Conservation (phyloP, 2,888 invertebrate genomes). For the Pyrrhosoma nymphula region DNA sequence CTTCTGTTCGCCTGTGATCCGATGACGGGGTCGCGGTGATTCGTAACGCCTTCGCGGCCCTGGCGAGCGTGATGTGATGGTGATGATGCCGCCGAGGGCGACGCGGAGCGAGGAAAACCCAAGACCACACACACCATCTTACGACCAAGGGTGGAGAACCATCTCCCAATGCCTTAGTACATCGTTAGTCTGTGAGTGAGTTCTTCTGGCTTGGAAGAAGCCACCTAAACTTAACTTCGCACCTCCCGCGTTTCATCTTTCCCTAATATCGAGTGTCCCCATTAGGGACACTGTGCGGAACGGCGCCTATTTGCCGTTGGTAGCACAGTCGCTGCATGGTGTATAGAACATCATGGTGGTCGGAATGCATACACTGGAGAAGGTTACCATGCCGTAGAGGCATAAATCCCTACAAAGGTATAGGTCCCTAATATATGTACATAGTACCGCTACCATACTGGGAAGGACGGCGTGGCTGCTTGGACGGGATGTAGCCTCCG, state of each 20-base stretch:
- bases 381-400: too few species aligned
- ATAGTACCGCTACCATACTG: too few species aligned
- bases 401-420: too few species aligned
- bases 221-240: neutral
- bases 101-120: neutral
- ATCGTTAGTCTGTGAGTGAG: neutral
- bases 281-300: slow-evolving; percentile 21
- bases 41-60: slow-evolving; percentile 14
- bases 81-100: neutral
- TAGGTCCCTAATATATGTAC: too few species aligned
- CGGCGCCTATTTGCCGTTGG: neutral
- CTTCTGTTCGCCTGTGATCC: neutral
- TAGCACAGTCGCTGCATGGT: too few species aligned
- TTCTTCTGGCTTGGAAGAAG: neutral
- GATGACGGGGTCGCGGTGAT: slow-evolving; percentile 24
- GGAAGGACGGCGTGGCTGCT: too few species aligned
- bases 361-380: too few species aligned
- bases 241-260: neutral
- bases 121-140: too few species aligned
- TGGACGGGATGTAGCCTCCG: too few species aligned
- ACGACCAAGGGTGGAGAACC: neutral
- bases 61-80: neutral
- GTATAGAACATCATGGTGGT: too few species aligned
- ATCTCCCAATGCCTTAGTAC: neutral
- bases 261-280: neutral